Evolutionary conservation across 2,888 invertebrate species (phyloP).

Genomic region (Philhelius pedissequus): DNA sequence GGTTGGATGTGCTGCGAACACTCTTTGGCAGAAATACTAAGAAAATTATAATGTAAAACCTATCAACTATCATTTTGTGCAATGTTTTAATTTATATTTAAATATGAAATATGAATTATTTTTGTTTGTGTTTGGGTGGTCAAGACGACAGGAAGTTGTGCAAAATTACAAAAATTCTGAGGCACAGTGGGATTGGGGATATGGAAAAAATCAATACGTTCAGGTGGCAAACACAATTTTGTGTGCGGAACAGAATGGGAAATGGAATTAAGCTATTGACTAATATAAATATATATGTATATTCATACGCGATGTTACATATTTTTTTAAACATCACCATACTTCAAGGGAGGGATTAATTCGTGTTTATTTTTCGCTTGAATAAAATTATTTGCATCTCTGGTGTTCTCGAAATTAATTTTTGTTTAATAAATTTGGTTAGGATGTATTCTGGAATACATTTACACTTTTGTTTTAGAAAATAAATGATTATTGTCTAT

Average conservation of each 20-base stretch:
- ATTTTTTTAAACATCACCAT: too few species aligned
- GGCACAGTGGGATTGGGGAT: slow-evolving; percentile 15
- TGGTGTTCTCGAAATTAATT: too few species aligned
- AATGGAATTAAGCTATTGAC: neutral
- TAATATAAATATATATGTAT: too few species aligned
- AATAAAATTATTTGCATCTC: too few species aligned
- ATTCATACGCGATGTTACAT: too few species aligned
- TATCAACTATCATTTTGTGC: slow-evolving; percentile 32
- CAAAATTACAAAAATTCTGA: slow-evolving; percentile 15
- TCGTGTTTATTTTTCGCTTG: too few species aligned
- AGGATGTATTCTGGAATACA: too few species aligned
- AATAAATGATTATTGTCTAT: too few species aligned
- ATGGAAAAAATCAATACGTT: slow-evolving; percentile 53
- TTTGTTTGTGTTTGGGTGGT: slow-evolving; percentile 57
- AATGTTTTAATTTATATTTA: neutral
- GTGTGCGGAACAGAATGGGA: neutral
- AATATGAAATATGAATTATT: neutral
- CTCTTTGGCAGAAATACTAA: slow-evolving; percentile 6
- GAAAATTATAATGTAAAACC: slow-evolving; percentile 2
- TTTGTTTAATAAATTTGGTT: too few species aligned
- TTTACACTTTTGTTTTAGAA: too few species aligned
- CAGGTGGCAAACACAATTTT: neutral
- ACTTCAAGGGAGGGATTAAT: too few species aligned
- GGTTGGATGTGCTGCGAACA: neutral
- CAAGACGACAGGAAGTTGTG: slow-evolving; percentile 41